Conservation (phyloP, 2,888 invertebrate genomes). For the Lamellibrachia columna region DNA sequence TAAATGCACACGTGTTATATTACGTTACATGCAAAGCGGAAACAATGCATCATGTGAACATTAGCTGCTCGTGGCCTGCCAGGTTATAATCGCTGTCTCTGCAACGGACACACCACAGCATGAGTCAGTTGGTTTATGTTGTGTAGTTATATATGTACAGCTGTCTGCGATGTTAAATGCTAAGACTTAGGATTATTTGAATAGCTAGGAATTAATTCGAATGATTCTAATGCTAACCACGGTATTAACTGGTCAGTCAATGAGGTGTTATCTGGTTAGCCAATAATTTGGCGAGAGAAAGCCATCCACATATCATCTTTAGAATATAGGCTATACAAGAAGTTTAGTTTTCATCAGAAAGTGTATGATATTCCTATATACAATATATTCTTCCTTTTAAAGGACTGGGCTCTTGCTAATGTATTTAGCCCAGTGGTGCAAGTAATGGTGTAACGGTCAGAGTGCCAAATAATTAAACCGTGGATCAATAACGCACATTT, state of each 20-base stretch:
- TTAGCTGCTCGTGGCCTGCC: background rate
- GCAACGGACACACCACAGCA: background rate
- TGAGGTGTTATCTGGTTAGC: background rate
- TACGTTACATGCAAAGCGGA: background rate
- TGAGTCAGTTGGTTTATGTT: background rate
- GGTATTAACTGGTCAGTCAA: background rate
- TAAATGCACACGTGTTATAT: background rate
- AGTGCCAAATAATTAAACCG: too few relatives aligned
- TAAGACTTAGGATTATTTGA: background rate
- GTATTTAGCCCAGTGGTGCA: too few relatives aligned
- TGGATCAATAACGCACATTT: too few relatives aligned
- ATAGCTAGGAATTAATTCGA: background rate
- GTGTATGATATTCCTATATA: too few relatives aligned
- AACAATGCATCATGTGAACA: background rate
- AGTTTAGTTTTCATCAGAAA: too few relatives aligned
- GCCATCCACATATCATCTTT: background rate
- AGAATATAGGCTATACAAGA: too few relatives aligned
- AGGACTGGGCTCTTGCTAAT: too few relatives aligned
- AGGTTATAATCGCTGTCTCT: background rate
- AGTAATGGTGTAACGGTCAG: too few relatives aligned
- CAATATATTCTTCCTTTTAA: too few relatives aligned
- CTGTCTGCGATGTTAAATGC: background rate
- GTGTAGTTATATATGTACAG: background rate
- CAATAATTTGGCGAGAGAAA: background rate
- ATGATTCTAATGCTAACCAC: background rate